phyloP scores from a whole-genome alignment of 2,797 vertebrate genomes.

The Allobates femoralis region DNA sequence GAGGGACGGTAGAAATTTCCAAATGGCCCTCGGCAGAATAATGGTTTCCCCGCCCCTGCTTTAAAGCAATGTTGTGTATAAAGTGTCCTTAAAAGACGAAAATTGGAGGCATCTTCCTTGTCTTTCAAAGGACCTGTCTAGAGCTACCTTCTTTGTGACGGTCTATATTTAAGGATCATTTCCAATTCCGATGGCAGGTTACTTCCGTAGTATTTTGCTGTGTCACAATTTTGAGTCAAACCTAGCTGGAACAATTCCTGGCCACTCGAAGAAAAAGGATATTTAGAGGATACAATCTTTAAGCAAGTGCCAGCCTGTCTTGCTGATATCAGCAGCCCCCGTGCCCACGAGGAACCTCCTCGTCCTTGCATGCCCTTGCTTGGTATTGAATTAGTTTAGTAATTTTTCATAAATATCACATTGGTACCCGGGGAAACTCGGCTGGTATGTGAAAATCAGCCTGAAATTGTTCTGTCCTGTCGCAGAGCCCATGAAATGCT shows the following conservation, averaged over 20 bases:
- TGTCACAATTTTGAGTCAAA: background rate
- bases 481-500: conserved; percentile 48
- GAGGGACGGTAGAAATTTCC: too few relatives aligned
- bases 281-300: conserved; percentile 22
- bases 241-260: background rate
- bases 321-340: background rate
- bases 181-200: background rate
- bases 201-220: background rate
- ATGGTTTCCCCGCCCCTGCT: too few relatives aligned
- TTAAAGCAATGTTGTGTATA: too few relatives aligned
- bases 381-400: conserved; percentile 58
- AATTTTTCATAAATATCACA: conserved; percentile 64
- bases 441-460: conserved; percentile 60
- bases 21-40: too few relatives aligned
- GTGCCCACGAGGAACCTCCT: conserved; percentile 49
- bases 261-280: background rate
- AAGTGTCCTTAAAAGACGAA: too few relatives aligned
- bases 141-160: background rate
- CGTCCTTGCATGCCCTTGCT: conserved; percentile 62
- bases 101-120: too few relatives aligned
- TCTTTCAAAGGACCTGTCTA: too few relatives aligned
- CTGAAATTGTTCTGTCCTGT: conserved; percentile 64
- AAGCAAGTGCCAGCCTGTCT: background rate
- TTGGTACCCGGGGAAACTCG: conserved; percentile 53
- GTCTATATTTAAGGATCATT: background rate